Conservation (phyloP, 2,888 invertebrate species). For the Anthrax anthrax region DNA sequence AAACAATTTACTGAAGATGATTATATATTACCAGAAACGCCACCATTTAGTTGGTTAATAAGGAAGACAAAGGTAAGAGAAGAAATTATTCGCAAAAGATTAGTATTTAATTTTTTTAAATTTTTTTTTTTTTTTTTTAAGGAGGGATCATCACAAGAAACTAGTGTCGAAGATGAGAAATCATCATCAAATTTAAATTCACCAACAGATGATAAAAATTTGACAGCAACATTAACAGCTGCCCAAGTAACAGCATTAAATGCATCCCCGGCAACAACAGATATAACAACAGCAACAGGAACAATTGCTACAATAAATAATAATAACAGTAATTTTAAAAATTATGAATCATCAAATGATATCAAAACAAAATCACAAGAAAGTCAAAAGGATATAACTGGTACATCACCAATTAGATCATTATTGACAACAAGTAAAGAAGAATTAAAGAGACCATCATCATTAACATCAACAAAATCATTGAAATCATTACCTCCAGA, state of each 20-base stretch:
- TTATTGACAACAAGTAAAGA: constrained; percentile 12
- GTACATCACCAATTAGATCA: constrained; percentile 26
- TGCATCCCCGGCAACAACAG: background rate
- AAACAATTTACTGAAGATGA: constrained; percentile 41
- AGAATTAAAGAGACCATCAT: constrained; percentile 9
- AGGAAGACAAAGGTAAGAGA: constrained; percentile 17
- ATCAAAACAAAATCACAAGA: constrained; percentile 8
- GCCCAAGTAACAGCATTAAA: background rate
- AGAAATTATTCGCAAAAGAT: background rate
- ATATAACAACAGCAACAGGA: constrained; percentile 10
- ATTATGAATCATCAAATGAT: constrained; percentile 5
- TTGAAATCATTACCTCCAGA: constrained; percentile 18
- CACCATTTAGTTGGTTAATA: constrained; percentile 47
- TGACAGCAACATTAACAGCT: background rate
- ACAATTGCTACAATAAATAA: constrained; percentile 5
- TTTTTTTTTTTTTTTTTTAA: background rate
- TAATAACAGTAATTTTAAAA: constrained; percentile 1
- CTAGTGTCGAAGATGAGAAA: constrained; percentile 7
- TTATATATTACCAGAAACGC: constrained; percentile 43
- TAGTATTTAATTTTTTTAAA: constrained; percentile 1
- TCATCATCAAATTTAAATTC: constrained; percentile 6
- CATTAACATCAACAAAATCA: constrained; percentile 10
- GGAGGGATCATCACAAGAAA: constrained; percentile 9
- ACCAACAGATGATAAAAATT: constrained; percentile 1
- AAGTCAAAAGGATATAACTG: constrained; percentile 10